A percentile compares a stretch with the other conserved stretches of the same genome.
These are phyloP conservation scores for Harpegnathos saltator DNA, from an alignment of 1,140 invertebrate genomes.

Conservation along the genomic window DNA sequence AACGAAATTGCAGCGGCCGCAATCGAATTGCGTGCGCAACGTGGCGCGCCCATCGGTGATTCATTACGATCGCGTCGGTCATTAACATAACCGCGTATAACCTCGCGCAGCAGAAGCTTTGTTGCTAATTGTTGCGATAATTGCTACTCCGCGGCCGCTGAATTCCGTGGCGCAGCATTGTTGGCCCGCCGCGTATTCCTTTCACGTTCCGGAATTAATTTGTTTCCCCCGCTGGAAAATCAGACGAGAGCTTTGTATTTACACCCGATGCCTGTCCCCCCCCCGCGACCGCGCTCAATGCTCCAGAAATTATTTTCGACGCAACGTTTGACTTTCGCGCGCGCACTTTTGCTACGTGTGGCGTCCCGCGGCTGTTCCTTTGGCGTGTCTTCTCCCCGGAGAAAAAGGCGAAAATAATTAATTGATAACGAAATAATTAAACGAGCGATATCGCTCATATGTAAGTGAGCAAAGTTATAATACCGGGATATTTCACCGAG, in stretches of 20 bases:
- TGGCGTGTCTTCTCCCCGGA: neutral
- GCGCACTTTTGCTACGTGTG: neutral
- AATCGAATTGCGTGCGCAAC: slow-evolving; percentile 57
- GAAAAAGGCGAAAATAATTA: slow-evolving; percentile 17
- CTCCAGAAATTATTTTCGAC: slow-evolving; percentile 47
- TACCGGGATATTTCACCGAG: neutral
- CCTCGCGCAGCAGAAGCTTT: slow-evolving; percentile 36
- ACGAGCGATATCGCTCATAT: neutral
- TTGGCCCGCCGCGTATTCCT: slow-evolving; percentile 53
- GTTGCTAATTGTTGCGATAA: slow-evolving; percentile 60
- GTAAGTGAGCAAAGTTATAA: slow-evolving; percentile 30
- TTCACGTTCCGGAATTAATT: slow-evolving; percentile 59
- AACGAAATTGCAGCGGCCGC: slow-evolving; percentile 52
- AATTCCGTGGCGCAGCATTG: slow-evolving; percentile 56
- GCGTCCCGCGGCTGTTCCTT: neutral
- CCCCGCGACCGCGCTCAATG: slow-evolving; percentile 6
- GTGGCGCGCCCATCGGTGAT: slow-evolving; percentile 53
- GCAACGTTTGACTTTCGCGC: slow-evolving; percentile 27
- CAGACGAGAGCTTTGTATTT: slow-evolving; percentile 52
- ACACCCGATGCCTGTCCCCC: too few species aligned
- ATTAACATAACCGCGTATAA: slow-evolving; percentile 54
- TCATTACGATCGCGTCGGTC: slow-evolving; percentile 58
- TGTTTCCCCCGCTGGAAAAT: slow-evolving; percentile 53
- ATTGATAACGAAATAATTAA: slow-evolving; percentile 5
- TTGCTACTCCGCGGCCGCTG: slow-evolving; percentile 50